Percentiles rank a stretch among this genome's conserved stretches.
phyloP scores from a whole-genome alignment of 2,797 vertebrate genomes.

The Kryptopterus vitreolus region DNA sequence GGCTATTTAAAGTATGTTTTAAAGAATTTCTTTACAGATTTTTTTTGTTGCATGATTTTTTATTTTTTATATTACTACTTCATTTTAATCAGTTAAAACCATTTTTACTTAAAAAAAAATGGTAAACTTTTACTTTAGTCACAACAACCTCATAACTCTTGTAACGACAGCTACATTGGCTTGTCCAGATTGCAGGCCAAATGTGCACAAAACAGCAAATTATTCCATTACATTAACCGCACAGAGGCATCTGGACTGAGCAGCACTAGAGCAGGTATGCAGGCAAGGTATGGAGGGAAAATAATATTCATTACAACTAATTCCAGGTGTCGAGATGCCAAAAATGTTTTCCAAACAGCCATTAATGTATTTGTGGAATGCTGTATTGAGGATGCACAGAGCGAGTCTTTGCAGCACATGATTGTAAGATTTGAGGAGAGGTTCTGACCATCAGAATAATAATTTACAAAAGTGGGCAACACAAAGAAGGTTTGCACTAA shows the following conservation, averaged over 20 bases:
- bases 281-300: conserved; percentile 53
- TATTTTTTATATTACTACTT: too few species aligned
- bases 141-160: too few species aligned
- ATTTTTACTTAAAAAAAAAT: background rate
- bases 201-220: conserved; percentile 35
- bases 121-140: too few species aligned
- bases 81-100: background rate
- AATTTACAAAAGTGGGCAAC: background rate
- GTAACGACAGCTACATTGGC: conserved; percentile 22
- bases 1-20: too few species aligned
- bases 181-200: background rate
- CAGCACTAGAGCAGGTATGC: conserved; percentile 58
- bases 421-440: background rate
- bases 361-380: conserved; percentile 39
- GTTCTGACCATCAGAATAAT: conserved; percentile 12
- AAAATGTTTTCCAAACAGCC: background rate
- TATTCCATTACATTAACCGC: conserved; percentile 11
- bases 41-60: too few species aligned
- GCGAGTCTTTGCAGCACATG: conserved; percentile 22
- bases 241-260: conserved; percentile 30
- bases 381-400: background rate
- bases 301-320: conserved; percentile 65
- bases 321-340: conserved; percentile 65
- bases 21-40: too few species aligned
- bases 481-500: background rate